Percentiles rank a stretch among this genome's conserved stretches.
These are phyloP conservation scores for Acanthurus lineatus DNA, from an alignment of 2,797 vertebrate genomes.

Conservation along the genomic window DNA sequence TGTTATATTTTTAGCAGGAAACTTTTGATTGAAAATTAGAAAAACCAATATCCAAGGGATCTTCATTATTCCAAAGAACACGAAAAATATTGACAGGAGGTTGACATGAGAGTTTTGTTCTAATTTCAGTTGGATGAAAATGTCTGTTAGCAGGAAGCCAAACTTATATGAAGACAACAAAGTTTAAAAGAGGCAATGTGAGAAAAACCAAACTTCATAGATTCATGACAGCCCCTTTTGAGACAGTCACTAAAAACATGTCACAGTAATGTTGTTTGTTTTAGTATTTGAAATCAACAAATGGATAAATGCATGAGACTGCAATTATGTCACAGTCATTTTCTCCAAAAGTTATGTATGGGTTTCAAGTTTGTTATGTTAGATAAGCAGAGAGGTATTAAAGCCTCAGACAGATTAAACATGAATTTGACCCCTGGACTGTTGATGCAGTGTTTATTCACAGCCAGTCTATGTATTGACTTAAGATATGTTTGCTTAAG, in stretches of 20 bases:
- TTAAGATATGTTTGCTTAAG: too few relatives aligned
- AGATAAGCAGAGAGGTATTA: too few relatives aligned
- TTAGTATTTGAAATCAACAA: neutral
- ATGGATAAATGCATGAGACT: neutral
- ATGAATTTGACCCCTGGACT: too few relatives aligned
- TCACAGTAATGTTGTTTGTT: neutral
- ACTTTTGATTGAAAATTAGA: conserved; percentile 58
- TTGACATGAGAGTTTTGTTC: conserved; percentile 56
- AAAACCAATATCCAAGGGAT: conserved; percentile 41
- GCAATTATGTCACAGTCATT: conserved; percentile 4
- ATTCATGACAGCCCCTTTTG: conserved; percentile 2
- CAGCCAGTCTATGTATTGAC: too few relatives aligned
- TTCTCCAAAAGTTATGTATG: neutral
- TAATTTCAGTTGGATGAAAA: conserved; percentile 48
- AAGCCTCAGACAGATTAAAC: too few relatives aligned
- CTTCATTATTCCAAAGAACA: conserved; percentile 47
- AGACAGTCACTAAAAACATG: neutral
- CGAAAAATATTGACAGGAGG: conserved; percentile 47
- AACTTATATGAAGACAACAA: conserved; percentile 2
- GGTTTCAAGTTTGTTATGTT: neutral
- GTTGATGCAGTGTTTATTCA: too few relatives aligned
- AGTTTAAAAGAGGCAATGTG: neutral
- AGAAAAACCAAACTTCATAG: neutral
- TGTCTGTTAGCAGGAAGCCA: conserved; percentile 27
- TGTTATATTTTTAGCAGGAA: conserved; percentile 54